phyloP scores from a whole-genome alignment of 1,140 invertebrate genomes.

The Epicauta chinensis region DNA sequence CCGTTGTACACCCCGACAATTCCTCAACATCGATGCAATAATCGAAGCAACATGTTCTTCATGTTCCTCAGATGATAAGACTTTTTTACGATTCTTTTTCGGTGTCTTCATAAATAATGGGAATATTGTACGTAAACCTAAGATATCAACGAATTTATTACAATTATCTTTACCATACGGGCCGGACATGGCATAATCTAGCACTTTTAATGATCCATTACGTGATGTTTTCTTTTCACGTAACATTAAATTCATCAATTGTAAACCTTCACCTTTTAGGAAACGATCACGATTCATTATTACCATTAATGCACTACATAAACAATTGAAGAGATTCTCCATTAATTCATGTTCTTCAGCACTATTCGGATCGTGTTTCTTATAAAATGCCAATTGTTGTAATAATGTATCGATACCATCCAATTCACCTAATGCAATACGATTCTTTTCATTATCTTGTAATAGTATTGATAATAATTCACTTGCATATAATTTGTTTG shows the following conservation, averaged over 20 bases:
- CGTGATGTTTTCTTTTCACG: constrained; percentile 95
- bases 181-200: constrained; percentile 93
- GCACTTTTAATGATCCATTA: constrained; percentile 93
- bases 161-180: constrained; percentile 88
- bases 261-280: constrained; percentile 88
- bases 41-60: constrained; percentile 96
- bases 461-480: constrained; percentile 95
- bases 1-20: constrained; percentile 83
- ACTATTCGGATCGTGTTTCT: constrained; percentile 84
- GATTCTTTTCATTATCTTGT: constrained; percentile 81
- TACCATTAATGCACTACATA: constrained; percentile 90
- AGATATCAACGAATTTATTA: constrained; percentile 97
- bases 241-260: constrained; percentile 96
- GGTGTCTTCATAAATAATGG: constrained; percentile 99
- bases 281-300: constrained; percentile 86
- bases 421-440: constrained; percentile 76
- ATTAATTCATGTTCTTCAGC: constrained; percentile 96
- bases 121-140: constrained; percentile 93
- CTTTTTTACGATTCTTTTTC: constrained; percentile 73
- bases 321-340: constrained; percentile 96
- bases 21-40: constrained; percentile 87
- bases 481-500: constrained; percentile 92
- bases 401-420: constrained; percentile 96
- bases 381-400: constrained; percentile 92
- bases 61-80: constrained; percentile 74